Conservation (phyloP, 2,113 vertebrate species). For the Chloropsis cyanopogon region DNA sequence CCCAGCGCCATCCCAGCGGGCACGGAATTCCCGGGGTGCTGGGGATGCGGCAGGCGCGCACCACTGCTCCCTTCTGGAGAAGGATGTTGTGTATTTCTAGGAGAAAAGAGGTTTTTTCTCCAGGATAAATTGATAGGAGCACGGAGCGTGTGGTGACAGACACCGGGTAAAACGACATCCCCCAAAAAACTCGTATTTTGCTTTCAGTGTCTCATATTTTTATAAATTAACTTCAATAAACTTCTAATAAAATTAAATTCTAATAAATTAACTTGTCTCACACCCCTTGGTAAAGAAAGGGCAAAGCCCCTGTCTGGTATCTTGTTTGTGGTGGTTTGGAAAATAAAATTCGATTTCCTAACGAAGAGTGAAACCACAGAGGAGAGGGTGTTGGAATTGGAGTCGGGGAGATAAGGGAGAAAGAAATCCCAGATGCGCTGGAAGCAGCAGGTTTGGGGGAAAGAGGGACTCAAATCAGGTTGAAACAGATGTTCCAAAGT, state of each 20-base stretch:
- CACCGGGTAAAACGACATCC: not conserved
- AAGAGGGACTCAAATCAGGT: not conserved
- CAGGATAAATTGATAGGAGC: not conserved
- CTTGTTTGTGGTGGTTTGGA: not conserved
- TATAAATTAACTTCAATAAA: not conserved
- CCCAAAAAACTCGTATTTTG: rapidly evolving
- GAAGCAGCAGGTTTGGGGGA: not conserved
- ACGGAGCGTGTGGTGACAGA: not conserved
- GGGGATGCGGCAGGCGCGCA: not conserved
- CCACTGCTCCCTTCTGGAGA: slow-evolving; percentile 65
- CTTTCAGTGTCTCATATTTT: not conserved
- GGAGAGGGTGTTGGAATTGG: slow-evolving; percentile 26
- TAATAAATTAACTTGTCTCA: not conserved
- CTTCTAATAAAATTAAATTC: not conserved
- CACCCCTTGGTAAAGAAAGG: not conserved
- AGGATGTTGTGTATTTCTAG: not conserved
- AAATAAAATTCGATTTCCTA: slow-evolving; percentile 52
- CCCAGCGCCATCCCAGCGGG: rapidly evolving
- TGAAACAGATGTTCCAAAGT: not conserved
- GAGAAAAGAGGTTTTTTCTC: not conserved
- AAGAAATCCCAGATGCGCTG: slow-evolving; percentile 17
- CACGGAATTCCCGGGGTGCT: not conserved
- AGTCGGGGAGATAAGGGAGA: slow-evolving; percentile 37
- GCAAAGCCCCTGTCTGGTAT: not conserved
- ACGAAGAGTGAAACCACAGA: slow-evolving; percentile 53